Evolutionary conservation across 2,888 invertebrate species (phyloP), one percentile per base, ranked within the genome.

Genomic region (Eilema depressum): DNA sequence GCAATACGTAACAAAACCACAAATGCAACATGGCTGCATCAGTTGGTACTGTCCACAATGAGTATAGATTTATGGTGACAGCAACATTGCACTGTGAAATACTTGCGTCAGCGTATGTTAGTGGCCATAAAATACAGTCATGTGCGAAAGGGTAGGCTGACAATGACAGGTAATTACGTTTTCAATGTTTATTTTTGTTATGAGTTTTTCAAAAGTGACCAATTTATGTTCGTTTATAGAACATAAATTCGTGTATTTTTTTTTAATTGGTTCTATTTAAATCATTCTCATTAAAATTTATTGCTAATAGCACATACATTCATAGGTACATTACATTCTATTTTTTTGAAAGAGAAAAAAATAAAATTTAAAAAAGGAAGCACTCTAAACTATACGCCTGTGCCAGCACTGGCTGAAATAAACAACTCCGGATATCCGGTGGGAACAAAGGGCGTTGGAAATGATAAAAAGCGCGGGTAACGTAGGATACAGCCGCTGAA

Each of bases 131-230:
- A 86, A 81, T 83, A 89, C 82, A 82, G 83, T 83, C 85, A 83
- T 88, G 86, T 84, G 85, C 72, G 83, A 59, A 14, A 59, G 28
- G 59, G 75, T 84, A 83, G 72, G 75, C 84, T 87, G 89, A 85
- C 86, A 87, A 83, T 89, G 89, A 87, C 89, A 88, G 86, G 80
- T 86, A 87, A 88, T 86, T 81, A 83, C 78, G 75, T 77, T 79
- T 71, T 66, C 28, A 68, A 71, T 66, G 73, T 75, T 76, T 72
- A 65, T 75, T 72, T 68, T 26, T 5, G 26, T 14, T 28, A 20
- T 61, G 61, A 30, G n/a, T 30, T 26, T 61, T 28, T 28, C 5
- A 17, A 41, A 41, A 41, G 41, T 12, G 11, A 12, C 37, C 14
- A 37, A 37, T 37, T 37, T 37, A 17, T 3, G 4, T 41, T 41